These are phyloP conservation scores for Endomychus coccineus DNA, from an alignment of 2,888 invertebrate species.

Conservation along the genomic window DNA sequence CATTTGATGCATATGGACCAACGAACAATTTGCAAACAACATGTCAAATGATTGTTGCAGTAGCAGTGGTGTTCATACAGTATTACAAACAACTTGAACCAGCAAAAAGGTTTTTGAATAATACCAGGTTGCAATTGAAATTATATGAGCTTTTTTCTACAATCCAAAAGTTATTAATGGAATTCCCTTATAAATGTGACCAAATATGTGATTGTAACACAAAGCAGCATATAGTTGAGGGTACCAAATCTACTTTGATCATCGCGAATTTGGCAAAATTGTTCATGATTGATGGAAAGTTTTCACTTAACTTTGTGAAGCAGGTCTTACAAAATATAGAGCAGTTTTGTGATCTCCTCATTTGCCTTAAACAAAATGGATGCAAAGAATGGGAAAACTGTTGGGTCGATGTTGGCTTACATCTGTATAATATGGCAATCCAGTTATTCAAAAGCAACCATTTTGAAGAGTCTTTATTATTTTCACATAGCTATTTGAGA, in stretches of 20 bases:
- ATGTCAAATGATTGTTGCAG: slow-evolving; percentile 3
- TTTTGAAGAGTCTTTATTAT: slow-evolving; percentile 7
- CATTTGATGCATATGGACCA: slow-evolving; percentile 3
- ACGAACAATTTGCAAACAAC: slow-evolving; percentile 5
- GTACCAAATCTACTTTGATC: slow-evolving; percentile 1
- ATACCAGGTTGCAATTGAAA: slow-evolving; percentile 4
- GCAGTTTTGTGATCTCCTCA: slow-evolving; percentile 19
- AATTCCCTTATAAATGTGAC: neutral
- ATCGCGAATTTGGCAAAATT: slow-evolving; percentile 2
- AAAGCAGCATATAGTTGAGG: slow-evolving; percentile 1
- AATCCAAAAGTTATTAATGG: slow-evolving; percentile 2
- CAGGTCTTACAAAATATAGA: slow-evolving; percentile 14
- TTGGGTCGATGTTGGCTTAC: slow-evolving; percentile 20
- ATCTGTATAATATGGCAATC: slow-evolving; percentile 25
- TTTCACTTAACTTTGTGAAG: slow-evolving; percentile 6
- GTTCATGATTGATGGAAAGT: neutral
- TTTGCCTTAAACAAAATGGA: slow-evolving; percentile 18
- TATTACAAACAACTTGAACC: slow-evolving; percentile 1
- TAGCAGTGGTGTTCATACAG: slow-evolving; percentile 1
- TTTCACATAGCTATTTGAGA: slow-evolving; percentile 10
- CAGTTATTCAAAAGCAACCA: slow-evolving; percentile 15
- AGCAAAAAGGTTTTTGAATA: neutral
- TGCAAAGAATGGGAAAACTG: slow-evolving; percentile 21
- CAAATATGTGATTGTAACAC: slow-evolving; percentile 5
- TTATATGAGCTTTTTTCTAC: slow-evolving; percentile 9